These are phyloP conservation scores for Gymnogyps californianus DNA, from an alignment of 2,113 vertebrate species.

Conservation along the genomic window DNA sequence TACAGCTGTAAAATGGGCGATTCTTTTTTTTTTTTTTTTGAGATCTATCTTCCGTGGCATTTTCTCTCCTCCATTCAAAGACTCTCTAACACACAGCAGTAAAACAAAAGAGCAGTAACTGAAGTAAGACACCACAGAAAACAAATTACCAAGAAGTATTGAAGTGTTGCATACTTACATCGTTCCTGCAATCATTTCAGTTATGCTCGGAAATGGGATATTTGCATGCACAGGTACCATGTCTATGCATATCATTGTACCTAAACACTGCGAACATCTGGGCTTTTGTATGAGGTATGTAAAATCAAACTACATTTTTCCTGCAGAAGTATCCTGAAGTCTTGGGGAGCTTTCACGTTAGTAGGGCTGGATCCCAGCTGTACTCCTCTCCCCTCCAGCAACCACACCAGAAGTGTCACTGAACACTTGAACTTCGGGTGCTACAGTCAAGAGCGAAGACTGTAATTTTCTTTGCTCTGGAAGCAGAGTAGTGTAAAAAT, in stretches of 20 bases:
- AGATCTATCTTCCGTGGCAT: neutral
- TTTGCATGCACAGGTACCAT: neutral
- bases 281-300: neutral
- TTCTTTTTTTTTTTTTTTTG: too few relatives aligned
- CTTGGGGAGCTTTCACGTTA: neutral
- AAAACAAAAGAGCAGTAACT: neutral
- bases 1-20: neutral
- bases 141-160: neutral
- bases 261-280: neutral
- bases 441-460: neutral
- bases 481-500: neutral
- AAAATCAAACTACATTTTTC: neutral
- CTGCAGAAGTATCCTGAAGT: neutral
- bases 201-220: neutral
- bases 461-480: neutral
- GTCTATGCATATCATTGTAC: accelerated
- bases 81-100: neutral
- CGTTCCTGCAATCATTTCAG: neutral
- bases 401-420: too few relatives aligned
- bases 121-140: neutral
- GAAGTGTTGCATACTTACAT: neutral
- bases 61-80: neutral
- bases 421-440: neutral
- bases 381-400: too few relatives aligned
- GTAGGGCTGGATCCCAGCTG: neutral